Base-by-base conservation (phyloP, 1,140 invertebrate species). In the Drosophila pseudoananassae region DNA sequence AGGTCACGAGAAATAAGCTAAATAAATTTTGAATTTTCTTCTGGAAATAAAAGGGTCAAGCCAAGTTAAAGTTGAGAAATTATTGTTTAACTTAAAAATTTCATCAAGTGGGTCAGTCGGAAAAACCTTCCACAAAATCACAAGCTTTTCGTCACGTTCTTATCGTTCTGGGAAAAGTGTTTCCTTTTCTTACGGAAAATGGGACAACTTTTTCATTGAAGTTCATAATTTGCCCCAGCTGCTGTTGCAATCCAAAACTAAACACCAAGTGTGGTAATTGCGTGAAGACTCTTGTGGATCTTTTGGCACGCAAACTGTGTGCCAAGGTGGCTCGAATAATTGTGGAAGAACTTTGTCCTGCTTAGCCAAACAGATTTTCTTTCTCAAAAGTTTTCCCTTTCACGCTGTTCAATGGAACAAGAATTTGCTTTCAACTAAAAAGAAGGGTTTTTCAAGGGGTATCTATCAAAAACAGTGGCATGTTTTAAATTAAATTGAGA, bases 141-240 rank as follows among this genome's bases (percentile, higher is more conserved):
- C 20, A 20, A 20, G 59, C 25, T 38, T 55, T 47, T 68, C 31
- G 40, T 38, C 65, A 68, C 63, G 40, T 69, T n/a, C 65, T 55
- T 68, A 69, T 69, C 65, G 36, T 50, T 55, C 23, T 9, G 8
- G 38, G 8, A 5, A 38, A 33, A 14, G 2, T 33, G 31, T 38
- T 33, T 20, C 15, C 2, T 17, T 38, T 27, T 20, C 27, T 15
- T 40, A 12, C 36, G 15, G 23, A 33, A 76, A 85, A 85, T 60
- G 50, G 27, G 25, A 12, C 50, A 76, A 80, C 60, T 60, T 82
- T 74, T 83, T 60, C 52, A 64, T 57, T 51, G 36, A 69, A 70
- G 55, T 78, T 60, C 61, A 78, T 69, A 74, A 78, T 54, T 71
- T 54, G 31, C 25, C 51, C 31, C 66, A 69, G 66, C 50, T 70